Evolutionary conservation across 2,888 invertebrate species (phyloP).

Genomic region (Rhagonycha lutea): DNA sequence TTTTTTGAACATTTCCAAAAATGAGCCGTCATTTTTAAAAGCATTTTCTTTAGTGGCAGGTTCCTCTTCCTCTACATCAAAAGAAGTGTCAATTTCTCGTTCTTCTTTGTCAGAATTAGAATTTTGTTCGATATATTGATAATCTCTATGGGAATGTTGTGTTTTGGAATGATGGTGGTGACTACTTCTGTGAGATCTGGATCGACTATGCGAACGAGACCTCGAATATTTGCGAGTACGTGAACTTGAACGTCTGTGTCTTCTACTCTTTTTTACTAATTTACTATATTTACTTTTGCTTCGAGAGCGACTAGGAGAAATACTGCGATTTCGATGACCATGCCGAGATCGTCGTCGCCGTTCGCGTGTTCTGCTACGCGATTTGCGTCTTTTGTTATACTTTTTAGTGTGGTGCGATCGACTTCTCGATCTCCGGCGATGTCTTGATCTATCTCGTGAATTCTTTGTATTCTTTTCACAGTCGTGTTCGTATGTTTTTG

Average conservation of each 20-base stretch:
- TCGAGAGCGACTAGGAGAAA: constrained; percentile 23
- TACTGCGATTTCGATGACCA: constrained; percentile 20
- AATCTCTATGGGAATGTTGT: constrained; percentile 10
- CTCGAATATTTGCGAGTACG: constrained; percentile 32
- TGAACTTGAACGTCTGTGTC: constrained; percentile 20
- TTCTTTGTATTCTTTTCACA: constrained; percentile 37
- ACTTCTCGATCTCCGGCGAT: constrained; percentile 31
- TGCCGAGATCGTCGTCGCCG: constrained; percentile 34
- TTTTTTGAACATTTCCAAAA: constrained; percentile 89
- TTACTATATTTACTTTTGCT: constrained; percentile 25
- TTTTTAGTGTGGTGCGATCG: constrained; percentile 34
- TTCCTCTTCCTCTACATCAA: constrained; percentile 40
- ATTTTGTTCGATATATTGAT: constrained; percentile 1
- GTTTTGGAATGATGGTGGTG: constrained; percentile 25
- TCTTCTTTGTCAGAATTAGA: constrained; percentile 41
- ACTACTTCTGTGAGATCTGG: constrained; percentile 26
- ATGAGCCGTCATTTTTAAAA: constrained; percentile 89
- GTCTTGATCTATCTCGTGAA: constrained; percentile 17
- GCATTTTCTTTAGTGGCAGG: constrained; percentile 62
- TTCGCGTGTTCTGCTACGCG: constrained; percentile 35
- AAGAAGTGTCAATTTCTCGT: constrained; percentile 13
- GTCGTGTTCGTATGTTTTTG: constrained; percentile 48
- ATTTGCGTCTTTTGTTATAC: constrained; percentile 32
- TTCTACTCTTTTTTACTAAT: constrained; percentile 7
- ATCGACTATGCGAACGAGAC: constrained; percentile 15